Evolutionary conservation across 2,797 vertebrate genomes (phyloP).

Genomic region (Urosaurus nigricauda): DNA sequence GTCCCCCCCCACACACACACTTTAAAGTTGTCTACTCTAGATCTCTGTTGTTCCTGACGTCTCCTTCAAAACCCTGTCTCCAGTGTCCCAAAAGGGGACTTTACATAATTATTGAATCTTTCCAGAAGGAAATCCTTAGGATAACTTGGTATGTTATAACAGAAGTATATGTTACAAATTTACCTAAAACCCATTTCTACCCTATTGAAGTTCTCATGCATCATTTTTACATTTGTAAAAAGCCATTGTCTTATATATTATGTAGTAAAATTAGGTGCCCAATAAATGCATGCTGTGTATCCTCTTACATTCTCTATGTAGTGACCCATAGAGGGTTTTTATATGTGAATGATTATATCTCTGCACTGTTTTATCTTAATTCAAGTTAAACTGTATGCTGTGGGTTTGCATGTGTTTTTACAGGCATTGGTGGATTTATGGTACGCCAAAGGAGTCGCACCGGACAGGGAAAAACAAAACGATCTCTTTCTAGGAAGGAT

Average conservation of each 20-base stretch:
- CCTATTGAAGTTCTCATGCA: not conserved
- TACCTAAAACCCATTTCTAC: too few species aligned
- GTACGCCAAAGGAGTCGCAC: conserved; percentile 97
- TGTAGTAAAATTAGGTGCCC: not conserved
- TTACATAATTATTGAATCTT: too few species aligned
- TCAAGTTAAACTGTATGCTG: conserved; percentile 13
- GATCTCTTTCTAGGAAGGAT: conserved; percentile 91
- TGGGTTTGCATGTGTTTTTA: conserved; percentile 21
- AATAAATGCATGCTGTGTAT: not conserved
- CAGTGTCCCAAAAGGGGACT: too few species aligned
- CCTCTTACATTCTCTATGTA: not conserved
- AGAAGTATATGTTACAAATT: not conserved
- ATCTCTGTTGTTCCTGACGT: not conserved
- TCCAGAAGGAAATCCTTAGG: not conserved
- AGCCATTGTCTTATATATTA: not conserved
- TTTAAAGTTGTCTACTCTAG: not conserved
- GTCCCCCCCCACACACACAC: too few species aligned
- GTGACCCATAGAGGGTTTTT: not conserved
- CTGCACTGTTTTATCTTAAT: not conserved
- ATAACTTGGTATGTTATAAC: not conserved
- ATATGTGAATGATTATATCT: not conserved
- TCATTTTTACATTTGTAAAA: not conserved
- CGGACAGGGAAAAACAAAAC: conserved; percentile 92
- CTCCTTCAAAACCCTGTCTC: too few species aligned
- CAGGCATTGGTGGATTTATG: conserved; percentile 99